A percentile compares a stretch with the other conserved stretches of the same genome.
phyloP scores from a whole-genome alignment of 2,113 vertebrate species.

The Seriola rivoliana region DNA sequence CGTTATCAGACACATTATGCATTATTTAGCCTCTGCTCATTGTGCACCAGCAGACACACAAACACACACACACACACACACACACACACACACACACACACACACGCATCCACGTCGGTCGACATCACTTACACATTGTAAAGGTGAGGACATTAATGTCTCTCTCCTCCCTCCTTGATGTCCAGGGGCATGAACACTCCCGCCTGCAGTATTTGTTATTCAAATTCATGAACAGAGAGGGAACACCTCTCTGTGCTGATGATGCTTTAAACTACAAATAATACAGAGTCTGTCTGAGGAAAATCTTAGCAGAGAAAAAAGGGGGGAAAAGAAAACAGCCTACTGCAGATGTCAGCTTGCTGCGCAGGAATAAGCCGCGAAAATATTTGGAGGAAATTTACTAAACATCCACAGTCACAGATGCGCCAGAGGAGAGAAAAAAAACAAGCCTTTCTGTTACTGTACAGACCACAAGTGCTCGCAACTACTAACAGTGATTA shows the following conservation, averaged over 20 bases:
- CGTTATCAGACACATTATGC: not conserved
- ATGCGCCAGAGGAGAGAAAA: slow-evolving; percentile 17
- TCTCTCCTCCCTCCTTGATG: not conserved
- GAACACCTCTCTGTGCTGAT: not conserved
- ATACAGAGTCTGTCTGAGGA: not conserved
- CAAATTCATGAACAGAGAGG: not conserved
- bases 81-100: not conserved
- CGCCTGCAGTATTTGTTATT: slow-evolving; percentile 12
- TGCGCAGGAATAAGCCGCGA: slow-evolving; percentile 21
- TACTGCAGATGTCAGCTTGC: not conserved
- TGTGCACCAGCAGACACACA: not conserved
- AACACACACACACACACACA: too few relatives aligned
- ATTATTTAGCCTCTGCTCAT: not conserved
- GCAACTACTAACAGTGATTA: slow-evolving; percentile 16
- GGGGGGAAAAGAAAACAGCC: not conserved
- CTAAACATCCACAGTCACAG: slow-evolving; percentile 5
- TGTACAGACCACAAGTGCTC: slow-evolving; percentile 10
- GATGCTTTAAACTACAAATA: not conserved
- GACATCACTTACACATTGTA: slow-evolving; percentile 1
- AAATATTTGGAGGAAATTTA: not conserved
- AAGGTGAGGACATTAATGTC: slow-evolving; percentile 29
- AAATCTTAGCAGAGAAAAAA: not conserved
- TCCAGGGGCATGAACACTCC: slow-evolving; percentile 15
- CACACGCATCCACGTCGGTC: not conserved
- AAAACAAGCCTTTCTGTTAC: not conserved